Percentiles rank a stretch among this genome's conserved stretches.
Conservation (phyloP, 2,113 vertebrate genomes). For the Spermophilus dauricus region DNA sequence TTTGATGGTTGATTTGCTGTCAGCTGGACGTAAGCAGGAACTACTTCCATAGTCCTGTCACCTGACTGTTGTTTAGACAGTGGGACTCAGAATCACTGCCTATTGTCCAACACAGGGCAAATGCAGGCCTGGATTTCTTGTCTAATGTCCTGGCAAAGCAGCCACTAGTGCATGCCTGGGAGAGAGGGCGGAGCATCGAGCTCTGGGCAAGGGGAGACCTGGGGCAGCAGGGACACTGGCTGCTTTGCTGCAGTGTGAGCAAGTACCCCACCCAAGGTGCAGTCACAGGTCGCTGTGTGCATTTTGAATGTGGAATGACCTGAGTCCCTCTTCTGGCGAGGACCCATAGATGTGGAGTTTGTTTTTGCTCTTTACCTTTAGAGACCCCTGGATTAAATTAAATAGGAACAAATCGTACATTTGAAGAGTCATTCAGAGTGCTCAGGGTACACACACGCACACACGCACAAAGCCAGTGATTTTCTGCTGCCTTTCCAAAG, state of each 20-base stretch:
- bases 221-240: not conserved
- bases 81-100: not conserved
- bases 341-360: not conserved
- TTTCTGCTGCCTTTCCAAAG: conserved; percentile 58
- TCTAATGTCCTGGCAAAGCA: not conserved
- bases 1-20: not conserved
- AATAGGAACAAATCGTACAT: not conserved
- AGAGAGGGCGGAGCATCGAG: not conserved
- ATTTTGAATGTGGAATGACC: not conserved
- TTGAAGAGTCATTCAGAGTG: not conserved
- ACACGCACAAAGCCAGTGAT: not conserved
- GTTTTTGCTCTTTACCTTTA: not conserved
- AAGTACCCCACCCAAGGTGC: not conserved
- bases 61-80: not conserved
- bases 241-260: not conserved
- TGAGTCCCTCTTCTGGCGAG: not conserved
- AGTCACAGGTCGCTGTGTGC: not conserved
- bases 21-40: not conserved
- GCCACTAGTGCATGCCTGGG: too few relatives aligned
- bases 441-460: not conserved
- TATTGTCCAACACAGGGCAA: not conserved
- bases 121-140: not conserved
- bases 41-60: not conserved
- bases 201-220: not conserved
- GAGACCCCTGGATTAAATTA: not conserved